Evolutionary conservation across 1,140 invertebrate species (phyloP).

Genomic region (Manduca sexta): DNA sequence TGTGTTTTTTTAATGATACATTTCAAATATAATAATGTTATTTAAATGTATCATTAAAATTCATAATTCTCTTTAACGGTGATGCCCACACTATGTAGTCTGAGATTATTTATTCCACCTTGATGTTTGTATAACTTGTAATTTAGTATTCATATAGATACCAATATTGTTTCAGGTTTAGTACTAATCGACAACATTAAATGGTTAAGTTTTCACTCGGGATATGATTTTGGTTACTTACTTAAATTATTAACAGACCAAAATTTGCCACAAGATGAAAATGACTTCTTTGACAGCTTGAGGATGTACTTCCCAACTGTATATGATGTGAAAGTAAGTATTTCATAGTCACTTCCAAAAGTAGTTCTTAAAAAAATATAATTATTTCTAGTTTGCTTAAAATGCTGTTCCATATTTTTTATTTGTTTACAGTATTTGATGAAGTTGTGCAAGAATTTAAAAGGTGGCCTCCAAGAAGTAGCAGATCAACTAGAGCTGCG

Average conservation of each 20-base stretch:
- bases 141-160: neutral
- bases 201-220: constrained; percentile 98
- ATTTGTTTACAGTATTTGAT: constrained; percentile 88
- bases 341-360: neutral
- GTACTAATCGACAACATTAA: constrained; percentile 96
- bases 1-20: too few relatives aligned
- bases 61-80: too few relatives aligned
- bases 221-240: constrained; percentile 99
- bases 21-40: too few relatives aligned
- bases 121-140: neutral
- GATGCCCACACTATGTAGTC: too few relatives aligned
- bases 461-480: constrained; percentile 97
- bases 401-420: too few relatives aligned
- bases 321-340: constrained; percentile 94
- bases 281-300: constrained; percentile 95
- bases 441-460: constrained; percentile 98
- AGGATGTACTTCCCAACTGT: constrained; percentile 96
- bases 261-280: constrained; percentile 92
- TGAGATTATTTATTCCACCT: neutral
- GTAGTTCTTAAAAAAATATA: too few relatives aligned
- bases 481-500: constrained; percentile 92
- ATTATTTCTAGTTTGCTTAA: too few relatives aligned
- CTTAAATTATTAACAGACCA: constrained; percentile 94
- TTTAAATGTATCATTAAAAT: too few relatives aligned
- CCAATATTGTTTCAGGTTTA: constrained; percentile 75